A percentile compares a stretch with the other conserved stretches of the same genome.
Evolutionary conservation across 2,888 invertebrate genomes (phyloP).

Genomic region (Agrotis exclamationis): DNA sequence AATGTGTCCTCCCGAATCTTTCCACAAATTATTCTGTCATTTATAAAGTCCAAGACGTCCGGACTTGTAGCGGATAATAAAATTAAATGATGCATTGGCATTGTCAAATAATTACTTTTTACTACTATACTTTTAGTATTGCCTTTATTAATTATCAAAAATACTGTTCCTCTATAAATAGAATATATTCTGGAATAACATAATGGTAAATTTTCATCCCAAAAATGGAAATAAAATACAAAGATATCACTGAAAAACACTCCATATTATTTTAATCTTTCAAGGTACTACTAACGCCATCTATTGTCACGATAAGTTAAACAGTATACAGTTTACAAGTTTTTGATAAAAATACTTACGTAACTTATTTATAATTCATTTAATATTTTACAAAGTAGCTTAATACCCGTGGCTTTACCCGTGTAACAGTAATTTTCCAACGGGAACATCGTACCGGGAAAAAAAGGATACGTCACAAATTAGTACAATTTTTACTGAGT

Average conservation of each 20-base stretch:
- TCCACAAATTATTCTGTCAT: no score
- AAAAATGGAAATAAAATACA: background rate
- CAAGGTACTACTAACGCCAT: conserved; percentile 49
- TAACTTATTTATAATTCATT: background rate
- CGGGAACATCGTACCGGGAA: no score
- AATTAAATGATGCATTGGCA: no score
- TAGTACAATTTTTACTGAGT: no score
- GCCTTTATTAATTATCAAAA: background rate
- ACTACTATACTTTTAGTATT: no score
- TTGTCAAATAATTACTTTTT: no score
- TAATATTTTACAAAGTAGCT: background rate
- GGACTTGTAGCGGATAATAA: no score
- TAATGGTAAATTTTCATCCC: background rate
- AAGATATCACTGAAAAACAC: background rate
- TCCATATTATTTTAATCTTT: background rate
- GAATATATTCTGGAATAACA: background rate
- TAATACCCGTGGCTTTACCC: no score
- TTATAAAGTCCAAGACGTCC: no score
- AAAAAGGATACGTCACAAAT: no score
- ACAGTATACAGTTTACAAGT: conserved; percentile 10
- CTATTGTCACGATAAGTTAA: conserved; percentile 23
- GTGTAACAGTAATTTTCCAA: no score
- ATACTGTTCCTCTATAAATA: background rate
- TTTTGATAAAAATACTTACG: background rate
- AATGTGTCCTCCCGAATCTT: no score